Conservation (phyloP, 2,888 invertebrate genomes). For the Scaptomyza parva region DNA sequence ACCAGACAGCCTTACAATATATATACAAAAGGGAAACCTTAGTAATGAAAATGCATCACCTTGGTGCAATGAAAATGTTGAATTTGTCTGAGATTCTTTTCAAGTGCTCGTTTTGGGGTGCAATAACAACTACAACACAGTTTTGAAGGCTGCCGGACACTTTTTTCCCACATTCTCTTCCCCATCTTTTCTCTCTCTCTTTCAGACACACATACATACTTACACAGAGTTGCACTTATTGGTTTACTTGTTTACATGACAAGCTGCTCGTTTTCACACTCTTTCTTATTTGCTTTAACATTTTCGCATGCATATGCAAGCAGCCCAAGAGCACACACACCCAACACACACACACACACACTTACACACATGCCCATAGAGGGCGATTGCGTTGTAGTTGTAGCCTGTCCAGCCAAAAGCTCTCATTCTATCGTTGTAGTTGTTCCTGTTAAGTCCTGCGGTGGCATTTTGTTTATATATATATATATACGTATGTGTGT, state of each 20-base stretch:
- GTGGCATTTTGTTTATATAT: conserved; percentile 57
- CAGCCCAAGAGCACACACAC: conserved; percentile 58
- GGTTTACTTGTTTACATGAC: conserved; percentile 81
- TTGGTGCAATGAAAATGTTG: conserved; percentile 33
- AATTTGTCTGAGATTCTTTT: conserved; percentile 32
- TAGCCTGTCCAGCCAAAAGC: conserved; percentile 36
- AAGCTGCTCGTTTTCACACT: conserved; percentile 81
- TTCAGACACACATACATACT: conserved; percentile 15
- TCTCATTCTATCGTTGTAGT: conserved; percentile 49
- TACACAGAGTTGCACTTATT: conserved; percentile 68
- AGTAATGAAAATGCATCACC: conserved; percentile 13
- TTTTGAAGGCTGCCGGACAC: conserved; percentile 20
- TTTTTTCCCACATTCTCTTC: conserved; percentile 29
- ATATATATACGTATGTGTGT: conserved; percentile 7
- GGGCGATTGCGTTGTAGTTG: conserved; percentile 14
- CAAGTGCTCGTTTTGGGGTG: conserved; percentile 21
- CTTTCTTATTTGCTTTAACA: conserved; percentile 80
- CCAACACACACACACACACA: conserved; percentile 20
- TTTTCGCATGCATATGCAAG: conserved; percentile 81
- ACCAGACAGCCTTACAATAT: conserved; percentile 9
- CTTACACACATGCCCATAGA: conserved; percentile 7
- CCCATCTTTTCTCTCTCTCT: background rate
- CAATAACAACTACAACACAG: conserved; percentile 15
- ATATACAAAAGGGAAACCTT: background rate
- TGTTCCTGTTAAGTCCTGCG: conserved; percentile 68